Evolutionary conservation across 1,140 invertebrate species (phyloP).

Genomic region (Cydia amplana): DNA sequence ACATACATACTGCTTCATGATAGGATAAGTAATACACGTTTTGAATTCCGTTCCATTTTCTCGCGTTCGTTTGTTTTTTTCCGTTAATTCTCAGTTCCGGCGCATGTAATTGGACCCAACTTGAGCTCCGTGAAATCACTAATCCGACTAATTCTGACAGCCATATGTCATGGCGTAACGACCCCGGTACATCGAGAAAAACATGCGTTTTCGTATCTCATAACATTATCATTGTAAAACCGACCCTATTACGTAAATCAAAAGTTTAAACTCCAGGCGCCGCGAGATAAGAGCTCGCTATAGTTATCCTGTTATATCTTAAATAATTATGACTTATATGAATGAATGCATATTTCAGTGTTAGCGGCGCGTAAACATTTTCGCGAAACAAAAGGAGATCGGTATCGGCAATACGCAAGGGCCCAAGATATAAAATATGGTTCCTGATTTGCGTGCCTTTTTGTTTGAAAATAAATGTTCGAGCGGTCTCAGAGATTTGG

Average conservation of each 20-base stretch:
- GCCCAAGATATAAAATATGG: slow-evolving; percentile 6
- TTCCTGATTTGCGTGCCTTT: slow-evolving; percentile 17
- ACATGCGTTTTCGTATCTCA: slow-evolving; percentile 5
- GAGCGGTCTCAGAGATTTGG: slow-evolving; percentile 1
- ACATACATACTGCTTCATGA: neutral
- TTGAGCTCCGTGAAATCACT: slow-evolving; percentile 74
- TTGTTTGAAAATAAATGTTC: slow-evolving; percentile 4
- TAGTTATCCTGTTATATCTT: neutral
- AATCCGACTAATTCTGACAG: slow-evolving; percentile 78
- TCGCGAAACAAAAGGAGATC: slow-evolving; percentile 18
- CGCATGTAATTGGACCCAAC: slow-evolving; percentile 72
- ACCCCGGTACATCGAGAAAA: slow-evolving; percentile 41
- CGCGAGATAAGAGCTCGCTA: neutral
- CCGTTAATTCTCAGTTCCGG: slow-evolving; percentile 65
- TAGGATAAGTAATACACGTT: slow-evolving; percentile 43
- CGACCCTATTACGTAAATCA: neutral
- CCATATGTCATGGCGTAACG: slow-evolving; percentile 76
- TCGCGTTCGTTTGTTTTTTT: slow-evolving; percentile 69
- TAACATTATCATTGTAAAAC: neutral
- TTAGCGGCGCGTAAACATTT: slow-evolving; percentile 17
- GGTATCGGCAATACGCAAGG: neutral
- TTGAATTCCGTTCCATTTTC: slow-evolving; percentile 63
- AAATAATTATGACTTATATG: slow-evolving; percentile 29
- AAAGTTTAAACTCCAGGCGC: neutral
- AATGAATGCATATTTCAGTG: slow-evolving; percentile 24